These are phyloP conservation scores for Parasteatoda tepidariorum DNA, from an alignment of 1,140 invertebrate genomes.

Conservation along the genomic window DNA sequence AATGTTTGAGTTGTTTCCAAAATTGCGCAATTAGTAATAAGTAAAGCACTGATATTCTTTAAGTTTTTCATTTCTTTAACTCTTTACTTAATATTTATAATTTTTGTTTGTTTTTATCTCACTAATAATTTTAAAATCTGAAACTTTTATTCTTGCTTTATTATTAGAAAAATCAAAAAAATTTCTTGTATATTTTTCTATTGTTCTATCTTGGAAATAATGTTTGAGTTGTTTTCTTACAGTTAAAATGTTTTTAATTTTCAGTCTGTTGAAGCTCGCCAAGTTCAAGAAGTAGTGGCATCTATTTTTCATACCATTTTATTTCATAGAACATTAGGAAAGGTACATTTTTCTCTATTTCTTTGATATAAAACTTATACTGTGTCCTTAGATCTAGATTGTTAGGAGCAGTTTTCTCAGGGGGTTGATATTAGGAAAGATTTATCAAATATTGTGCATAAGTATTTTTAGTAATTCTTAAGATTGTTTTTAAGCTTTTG, in stretches of 20 bases:
- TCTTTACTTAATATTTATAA: background rate
- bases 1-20: background rate
- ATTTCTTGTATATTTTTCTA: background rate
- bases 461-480: too few species aligned
- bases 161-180: too few species aligned
- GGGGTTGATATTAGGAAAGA: too few species aligned
- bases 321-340: constrained; percentile 93
- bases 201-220: background rate
- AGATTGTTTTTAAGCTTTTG: too few species aligned
- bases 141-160: too few species aligned
- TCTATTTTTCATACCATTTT: constrained; percentile 95
- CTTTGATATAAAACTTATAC: too few species aligned
- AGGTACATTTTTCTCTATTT: constrained; percentile 72
- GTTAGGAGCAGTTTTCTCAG: too few species aligned
- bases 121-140: too few species aligned
- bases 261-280: constrained; percentile 78
- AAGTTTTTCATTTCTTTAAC: background rate
- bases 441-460: too few species aligned
- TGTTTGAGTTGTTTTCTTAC: background rate
- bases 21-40: background rate
- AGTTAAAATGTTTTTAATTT: background rate
- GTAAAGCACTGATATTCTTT: too few species aligned
- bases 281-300: constrained; percentile 93
- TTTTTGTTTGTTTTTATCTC: background rate
- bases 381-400: too few species aligned